phyloP scores from a whole-genome alignment of 2,888 invertebrate genomes.

The Troglohyphantes excavatus region DNA sequence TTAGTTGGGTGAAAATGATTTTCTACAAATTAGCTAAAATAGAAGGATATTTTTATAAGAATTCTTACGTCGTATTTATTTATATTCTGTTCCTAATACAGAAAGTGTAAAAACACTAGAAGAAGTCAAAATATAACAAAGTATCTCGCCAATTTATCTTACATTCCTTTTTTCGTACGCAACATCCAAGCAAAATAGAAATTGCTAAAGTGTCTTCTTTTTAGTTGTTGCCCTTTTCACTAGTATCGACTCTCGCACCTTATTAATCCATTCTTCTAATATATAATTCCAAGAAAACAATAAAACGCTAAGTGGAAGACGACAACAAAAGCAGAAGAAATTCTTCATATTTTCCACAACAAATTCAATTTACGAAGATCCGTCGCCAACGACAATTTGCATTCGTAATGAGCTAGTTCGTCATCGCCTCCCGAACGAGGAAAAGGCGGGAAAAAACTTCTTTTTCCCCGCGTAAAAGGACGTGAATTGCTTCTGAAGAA shows the following conservation, averaged over 20 bases:
- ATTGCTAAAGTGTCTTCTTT: too few relatives aligned
- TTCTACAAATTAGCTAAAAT: too few relatives aligned
- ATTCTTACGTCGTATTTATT: too few relatives aligned
- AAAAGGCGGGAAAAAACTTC: neutral
- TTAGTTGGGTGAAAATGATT: too few relatives aligned
- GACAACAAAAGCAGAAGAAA: neutral
- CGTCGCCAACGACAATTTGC: conserved; percentile 32
- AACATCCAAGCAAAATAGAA: too few relatives aligned
- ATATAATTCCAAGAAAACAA: conserved; percentile 2
- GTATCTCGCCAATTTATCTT: too few relatives aligned
- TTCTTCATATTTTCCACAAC: conserved; percentile 8
- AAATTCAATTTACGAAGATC: conserved; percentile 48
- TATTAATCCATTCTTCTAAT: conserved; percentile 5
- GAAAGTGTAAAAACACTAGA: too few relatives aligned
- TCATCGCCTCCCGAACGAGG: neutral
- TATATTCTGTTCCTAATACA: too few relatives aligned
- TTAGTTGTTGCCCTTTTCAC: too few relatives aligned
- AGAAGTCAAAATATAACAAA: too few relatives aligned
- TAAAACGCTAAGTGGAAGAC: neutral
- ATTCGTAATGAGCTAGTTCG: conserved; percentile 22
- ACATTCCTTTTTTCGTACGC: too few relatives aligned
- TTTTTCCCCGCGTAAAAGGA: neutral
- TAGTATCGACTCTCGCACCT: neutral
- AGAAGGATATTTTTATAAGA: too few relatives aligned
- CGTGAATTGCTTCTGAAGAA: conserved; percentile 23